phyloP scores from a whole-genome alignment of 2,888 invertebrate genomes.

The Elysia crispata region DNA sequence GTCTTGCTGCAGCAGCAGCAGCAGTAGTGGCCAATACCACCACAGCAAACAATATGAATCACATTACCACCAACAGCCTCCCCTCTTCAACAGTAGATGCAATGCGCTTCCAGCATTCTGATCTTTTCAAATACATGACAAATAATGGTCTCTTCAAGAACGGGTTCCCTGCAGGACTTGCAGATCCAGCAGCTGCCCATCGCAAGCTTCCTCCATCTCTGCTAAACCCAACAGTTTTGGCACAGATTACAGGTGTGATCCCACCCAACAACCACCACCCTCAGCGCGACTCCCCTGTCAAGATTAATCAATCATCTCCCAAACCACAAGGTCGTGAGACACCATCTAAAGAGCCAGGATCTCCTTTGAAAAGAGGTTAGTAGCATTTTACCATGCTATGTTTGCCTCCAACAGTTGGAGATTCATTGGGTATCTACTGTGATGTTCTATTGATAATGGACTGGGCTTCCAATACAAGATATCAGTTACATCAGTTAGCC shows the following conservation, averaged over 20 bases:
- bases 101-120: slow-evolving; percentile 62
- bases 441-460: too few species aligned
- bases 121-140: slow-evolving; percentile 75
- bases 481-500: too few species aligned
- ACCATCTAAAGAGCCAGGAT: too few species aligned
- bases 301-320: background rate
- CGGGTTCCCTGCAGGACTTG: slow-evolving; percentile 52
- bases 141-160: slow-evolving; percentile 68
- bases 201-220: slow-evolving; percentile 48
- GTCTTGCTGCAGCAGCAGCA: background rate
- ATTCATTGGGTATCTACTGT: too few species aligned
- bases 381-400: too few species aligned
- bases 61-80: too few species aligned
- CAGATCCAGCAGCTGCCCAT: slow-evolving; percentile 53
- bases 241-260: slow-evolving; percentile 36
- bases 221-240: slow-evolving; percentile 33
- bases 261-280: slow-evolving; percentile 42
- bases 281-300: slow-evolving; percentile 35
- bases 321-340: too few species aligned
- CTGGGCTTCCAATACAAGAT: too few species aligned
- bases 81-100: slow-evolving; percentile 38
- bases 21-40: background rate
- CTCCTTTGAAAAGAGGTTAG: too few species aligned
- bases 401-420: too few species aligned
- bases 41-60: background rate